Evolutionary conservation across 2,797 vertebrate genomes (phyloP), one percentile per base, ranked within the genome.

Genomic region (Lateolabrax maculatus): DNA sequence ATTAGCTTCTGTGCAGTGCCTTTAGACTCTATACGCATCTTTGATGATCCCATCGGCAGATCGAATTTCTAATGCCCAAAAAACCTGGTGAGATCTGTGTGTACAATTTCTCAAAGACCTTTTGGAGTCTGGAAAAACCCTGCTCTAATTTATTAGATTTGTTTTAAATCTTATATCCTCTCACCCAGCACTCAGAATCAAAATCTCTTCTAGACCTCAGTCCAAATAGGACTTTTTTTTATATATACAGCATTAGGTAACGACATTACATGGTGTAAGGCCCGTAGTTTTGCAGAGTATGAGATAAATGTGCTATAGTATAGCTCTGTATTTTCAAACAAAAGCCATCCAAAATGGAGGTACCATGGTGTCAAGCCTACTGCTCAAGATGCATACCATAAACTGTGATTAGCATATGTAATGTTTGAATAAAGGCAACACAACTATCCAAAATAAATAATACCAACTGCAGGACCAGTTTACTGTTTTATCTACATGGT

Each of bases 1-100:
- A 31, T 81, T 44, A 78, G 39, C 29, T 51, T 53, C 41, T 18
- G 29, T 46, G 31, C 67, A 37, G 21, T 56, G 43, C 12, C 23
- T 56, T 34, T 11, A 57, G 67, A 60, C 56, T 46, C 44, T 15
- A 15, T 55, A 43, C 11, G 55, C 44, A 36, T 61, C 29, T 39
- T 72, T 19, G 13, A 61, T 61, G 21, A 36, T 62, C 27, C 46
- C 29, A 18, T 41, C 10, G 27, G 16, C 44, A 43, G 7, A 10
- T 48, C 53, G 21, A 3, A 16, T 16, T 57, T 57, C 67, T 34
- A 57, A 44, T 6, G 4, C 25, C 18, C 31, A 44, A 67, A 55
- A 57, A 31, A n/a, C 11, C 5, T 36, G 16, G 1, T 49, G 29
- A 18, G 36, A 57, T 27, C 12, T 53, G 25, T 29, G 9, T n/a